Evolutionary conservation across 1,140 invertebrate species (phyloP).

Genomic region (Cryptotermes secundus): DNA sequence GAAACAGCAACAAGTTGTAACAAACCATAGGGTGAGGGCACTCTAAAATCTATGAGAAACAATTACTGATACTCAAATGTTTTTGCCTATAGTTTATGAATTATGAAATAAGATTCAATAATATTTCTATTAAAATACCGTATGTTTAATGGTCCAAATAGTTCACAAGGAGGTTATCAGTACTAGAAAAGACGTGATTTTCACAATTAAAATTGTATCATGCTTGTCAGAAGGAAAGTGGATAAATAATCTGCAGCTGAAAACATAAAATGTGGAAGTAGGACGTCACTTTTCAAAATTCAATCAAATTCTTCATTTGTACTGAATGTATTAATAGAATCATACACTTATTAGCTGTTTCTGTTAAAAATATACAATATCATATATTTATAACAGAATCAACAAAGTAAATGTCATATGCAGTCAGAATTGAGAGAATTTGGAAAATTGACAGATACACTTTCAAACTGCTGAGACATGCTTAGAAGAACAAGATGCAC

Average conservation of each 20-base stretch:
- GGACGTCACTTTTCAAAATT: no score
- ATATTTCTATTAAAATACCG: background rate
- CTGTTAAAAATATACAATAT: background rate
- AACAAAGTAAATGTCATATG: background rate
- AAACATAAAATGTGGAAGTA: background rate
- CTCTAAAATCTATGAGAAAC: no score
- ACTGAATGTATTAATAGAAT: background rate
- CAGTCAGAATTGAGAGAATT: background rate
- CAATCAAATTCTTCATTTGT: background rate
- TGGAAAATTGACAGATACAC: background rate
- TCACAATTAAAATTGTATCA: background rate
- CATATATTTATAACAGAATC: background rate
- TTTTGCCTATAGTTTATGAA: background rate
- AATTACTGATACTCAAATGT: no score
- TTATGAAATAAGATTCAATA: background rate
- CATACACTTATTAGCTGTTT: no score
- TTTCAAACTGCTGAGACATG: background rate
- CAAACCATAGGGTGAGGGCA: no score
- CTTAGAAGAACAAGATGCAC: constrained; percentile 11
- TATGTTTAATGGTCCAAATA: background rate
- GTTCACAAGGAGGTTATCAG: background rate
- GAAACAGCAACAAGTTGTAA: background rate
- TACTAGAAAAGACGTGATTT: background rate
- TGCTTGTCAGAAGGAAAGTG: background rate
- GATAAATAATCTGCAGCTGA: background rate